Conservation (phyloP, 2,797 vertebrate genomes). For the Schizopygopsis pylzovi region DNA sequence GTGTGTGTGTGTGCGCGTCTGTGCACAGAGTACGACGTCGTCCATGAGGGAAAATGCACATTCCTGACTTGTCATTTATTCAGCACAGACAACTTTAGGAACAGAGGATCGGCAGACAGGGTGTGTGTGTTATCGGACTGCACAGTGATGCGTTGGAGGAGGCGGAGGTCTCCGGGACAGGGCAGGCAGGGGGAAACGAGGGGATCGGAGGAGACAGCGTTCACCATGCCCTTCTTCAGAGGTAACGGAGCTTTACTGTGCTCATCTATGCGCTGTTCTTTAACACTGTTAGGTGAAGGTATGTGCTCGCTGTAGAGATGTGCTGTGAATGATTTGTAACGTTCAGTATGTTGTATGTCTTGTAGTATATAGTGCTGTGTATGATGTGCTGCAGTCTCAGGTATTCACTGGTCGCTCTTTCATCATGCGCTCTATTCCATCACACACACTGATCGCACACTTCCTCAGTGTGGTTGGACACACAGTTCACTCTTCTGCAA, state of each 20-base stretch:
- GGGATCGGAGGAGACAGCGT: slow-evolving; percentile 51
- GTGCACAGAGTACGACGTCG: slow-evolving; percentile 13
- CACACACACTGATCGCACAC: not conserved
- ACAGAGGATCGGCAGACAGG: not conserved
- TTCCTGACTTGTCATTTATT: slow-evolving; percentile 9
- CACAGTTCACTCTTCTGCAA: not conserved
- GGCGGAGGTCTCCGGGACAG: slow-evolving; percentile 63
- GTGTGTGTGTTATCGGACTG: slow-evolving; percentile 30
- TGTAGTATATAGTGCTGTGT: slow-evolving; percentile 1
- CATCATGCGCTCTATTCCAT: slow-evolving; percentile 11
- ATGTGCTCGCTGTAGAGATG: not conserved
- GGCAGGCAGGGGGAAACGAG: slow-evolving; percentile 58
- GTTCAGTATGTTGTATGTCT: not conserved
- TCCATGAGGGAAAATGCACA: slow-evolving; percentile 3
- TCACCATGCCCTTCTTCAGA: slow-evolving; percentile 62
- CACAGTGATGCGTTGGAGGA: slow-evolving; percentile 63
- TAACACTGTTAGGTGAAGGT: slow-evolving; percentile 5
- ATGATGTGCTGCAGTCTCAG: slow-evolving; percentile 30
- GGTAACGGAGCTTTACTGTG: slow-evolving; percentile 54
- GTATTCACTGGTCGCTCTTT: not conserved
- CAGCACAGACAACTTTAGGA: slow-evolving; percentile 28
- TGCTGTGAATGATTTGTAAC: slow-evolving; percentile 9
- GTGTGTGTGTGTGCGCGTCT: slow-evolving; percentile 1
- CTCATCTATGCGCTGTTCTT: slow-evolving; percentile 19
- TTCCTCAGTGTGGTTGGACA: not conserved